Base-by-base conservation (phyloP, 2,888 invertebrate species). In the Syrphus vitripennis region DNA sequence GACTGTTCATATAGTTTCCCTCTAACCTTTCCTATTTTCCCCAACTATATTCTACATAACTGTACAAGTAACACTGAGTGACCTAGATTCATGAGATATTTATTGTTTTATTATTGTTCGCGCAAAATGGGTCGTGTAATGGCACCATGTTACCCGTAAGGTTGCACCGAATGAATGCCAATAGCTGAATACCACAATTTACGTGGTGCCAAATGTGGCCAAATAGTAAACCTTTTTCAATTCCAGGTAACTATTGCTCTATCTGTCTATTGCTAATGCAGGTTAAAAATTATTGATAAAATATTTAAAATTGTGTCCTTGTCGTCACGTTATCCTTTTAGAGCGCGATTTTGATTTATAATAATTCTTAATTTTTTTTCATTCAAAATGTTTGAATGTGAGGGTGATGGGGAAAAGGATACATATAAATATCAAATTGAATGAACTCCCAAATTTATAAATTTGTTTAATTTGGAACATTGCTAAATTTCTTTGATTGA, bases 141-240 rank as follows among this genome's bases (percentile, higher is more conserved):
- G 53, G 61, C 72, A 59, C 82, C 83, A 78, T 72, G 61, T 79
- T 63, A 65, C 55, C 71, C 59, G 21, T 31, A 4, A n/a, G 21
- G 21, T 21, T 71, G 37, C 50, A 7, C 65, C 71, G 59, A 67
- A 74, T 74, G n/a, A 31, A 83, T 63, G 45, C 50, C 67, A 74
- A 65, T 55, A 71, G 4, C 1, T n/a, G 6, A 40, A 19, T 19
- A 19, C 71, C 76, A 63, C 69, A 67, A 6, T 21, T 21, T 71
- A 59, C 65, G 71, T 67, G 65, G 70, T 84, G 84, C 84, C 84
- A 84, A 81, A 72, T 80, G 80, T 80, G 83, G 84, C 65, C 67
- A 81, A 53, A 76, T 63, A 79, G 42, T 31, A 29, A n/a, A 57
- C 37, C 34, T 31, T 45, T 21, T 48, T 53, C 53, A 53, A 10